phyloP scores from a whole-genome alignment of 2,888 invertebrate species.

The Folsomia manolachei region DNA sequence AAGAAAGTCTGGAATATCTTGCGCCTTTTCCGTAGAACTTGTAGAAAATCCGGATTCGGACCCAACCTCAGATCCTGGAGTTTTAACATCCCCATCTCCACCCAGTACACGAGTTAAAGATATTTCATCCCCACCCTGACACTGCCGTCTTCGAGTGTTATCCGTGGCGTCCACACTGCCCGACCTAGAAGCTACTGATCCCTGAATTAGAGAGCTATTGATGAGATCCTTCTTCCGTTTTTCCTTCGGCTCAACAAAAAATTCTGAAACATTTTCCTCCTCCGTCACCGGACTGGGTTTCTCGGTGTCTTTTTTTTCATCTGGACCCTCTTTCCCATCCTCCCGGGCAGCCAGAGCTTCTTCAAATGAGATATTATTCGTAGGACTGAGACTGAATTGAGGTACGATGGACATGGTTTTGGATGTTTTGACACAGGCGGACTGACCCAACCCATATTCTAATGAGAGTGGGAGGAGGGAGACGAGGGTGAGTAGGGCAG shows the following conservation, averaged over 20 bases:
- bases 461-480: constrained; percentile 88
- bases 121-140: too few relatives aligned
- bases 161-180: neutral
- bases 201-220: constrained; percentile 34
- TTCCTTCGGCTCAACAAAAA: constrained; percentile 14
- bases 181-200: constrained; percentile 11
- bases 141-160: constrained; percentile 1
- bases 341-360: constrained; percentile 12
- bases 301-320: constrained; percentile 7
- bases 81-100: neutral
- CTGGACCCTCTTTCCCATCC: constrained; percentile 2
- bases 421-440: constrained; percentile 74
- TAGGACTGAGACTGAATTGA: constrained; percentile 58
- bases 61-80: constrained; percentile 21
- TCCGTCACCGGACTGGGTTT: constrained; percentile 4
- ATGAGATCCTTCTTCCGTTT: constrained; percentile 35
- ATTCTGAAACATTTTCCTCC: neutral
- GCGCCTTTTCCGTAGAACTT: constrained; percentile 31
- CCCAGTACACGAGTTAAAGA: too few relatives aligned
- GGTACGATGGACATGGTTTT: constrained; percentile 72
- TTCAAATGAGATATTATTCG: neutral
- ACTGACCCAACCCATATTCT: constrained; percentile 76
- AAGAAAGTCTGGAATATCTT: constrained; percentile 45
- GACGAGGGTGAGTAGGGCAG: constrained; percentile 78
- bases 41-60: constrained; percentile 22